phyloP scores from a whole-genome alignment of 2,113 vertebrate genomes.

The Muntiacus reevesi region DNA sequence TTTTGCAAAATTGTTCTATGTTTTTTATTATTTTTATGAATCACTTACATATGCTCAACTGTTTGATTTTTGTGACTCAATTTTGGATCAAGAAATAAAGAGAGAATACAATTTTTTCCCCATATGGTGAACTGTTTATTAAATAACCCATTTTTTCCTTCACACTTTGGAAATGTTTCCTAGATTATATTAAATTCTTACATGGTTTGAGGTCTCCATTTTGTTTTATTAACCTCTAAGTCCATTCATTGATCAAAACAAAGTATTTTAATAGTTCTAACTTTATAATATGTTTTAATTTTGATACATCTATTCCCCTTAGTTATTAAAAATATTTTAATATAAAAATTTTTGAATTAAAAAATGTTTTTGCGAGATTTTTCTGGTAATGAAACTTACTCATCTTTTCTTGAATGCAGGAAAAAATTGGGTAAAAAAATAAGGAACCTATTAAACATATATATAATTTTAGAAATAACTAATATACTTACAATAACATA shows the following conservation, averaged over 20 bases:
- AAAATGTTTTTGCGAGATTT: background rate
- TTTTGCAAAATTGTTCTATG: background rate
- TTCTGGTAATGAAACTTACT: background rate
- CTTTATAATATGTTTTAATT: background rate
- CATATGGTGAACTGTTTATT: background rate
- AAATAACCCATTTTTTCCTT: background rate
- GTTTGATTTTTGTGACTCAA: background rate
- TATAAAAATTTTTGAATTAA: background rate
- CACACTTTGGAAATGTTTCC: background rate
- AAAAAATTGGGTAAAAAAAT: background rate
- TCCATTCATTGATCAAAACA: background rate
- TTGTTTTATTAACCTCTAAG: background rate
- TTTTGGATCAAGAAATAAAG: background rate
- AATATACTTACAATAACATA: background rate
- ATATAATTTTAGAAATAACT: background rate
- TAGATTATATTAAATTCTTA: background rate
- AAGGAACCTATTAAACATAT: background rate
- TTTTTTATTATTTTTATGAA: background rate
- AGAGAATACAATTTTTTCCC: background rate
- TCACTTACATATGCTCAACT: background rate
- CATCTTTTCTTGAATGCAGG: background rate
- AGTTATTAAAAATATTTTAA: background rate
- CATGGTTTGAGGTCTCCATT: background rate
- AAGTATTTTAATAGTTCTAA: background rate
- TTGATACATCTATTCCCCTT: background rate